Evolutionary conservation across 2,113 vertebrate species (phyloP), one percentile per base, ranked within the genome.

Genomic region (Clarias macrocephalus): DNA sequence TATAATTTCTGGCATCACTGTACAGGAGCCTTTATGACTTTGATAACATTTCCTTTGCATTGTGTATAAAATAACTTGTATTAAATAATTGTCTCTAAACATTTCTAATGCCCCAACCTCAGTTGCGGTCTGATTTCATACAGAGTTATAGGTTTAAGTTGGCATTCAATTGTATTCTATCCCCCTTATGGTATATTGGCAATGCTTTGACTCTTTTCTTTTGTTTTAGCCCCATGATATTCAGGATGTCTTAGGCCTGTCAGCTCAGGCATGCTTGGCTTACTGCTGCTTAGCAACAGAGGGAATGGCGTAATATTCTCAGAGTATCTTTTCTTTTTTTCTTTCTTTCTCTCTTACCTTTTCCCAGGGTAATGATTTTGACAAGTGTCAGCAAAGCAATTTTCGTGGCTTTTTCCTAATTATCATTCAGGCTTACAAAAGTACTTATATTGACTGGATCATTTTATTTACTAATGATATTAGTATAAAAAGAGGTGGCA

Each of bases 241-340:
- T 83, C 86, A 88, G 57, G 63, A 89, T 84, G 60, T 87, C 42
- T 62, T 62, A 28, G 84, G 70, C 62, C 85, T 89, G 88, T 90
- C 90, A 87, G 89, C 73, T 63, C 62, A 82, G 82, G 89, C 84
- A 88, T 79, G 88, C 82, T 88, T 72, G 65, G 87, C 62, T 88
- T 89, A 76, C 88, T 91, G 91, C 91, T 91, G 88, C 91, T 91
- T 90, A 91, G 90, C 90, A 92, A 91, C 90, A 80, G 87, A 52
- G 84, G 82, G 62, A 65, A 82, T 56, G 83, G 68, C 66, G 82
- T 83, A n/a, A 83, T 88, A 80, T 86, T 85, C 80, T 65, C 63
- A 83, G 21, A 63, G 70, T 85, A 54, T 87, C 25, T 82, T 89
- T 68, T 57, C 48, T 65, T 84, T 72, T 25, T 75, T 37, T 59